phyloP scores from a whole-genome alignment of 2,888 invertebrate genomes.

The Eilema caniola region DNA sequence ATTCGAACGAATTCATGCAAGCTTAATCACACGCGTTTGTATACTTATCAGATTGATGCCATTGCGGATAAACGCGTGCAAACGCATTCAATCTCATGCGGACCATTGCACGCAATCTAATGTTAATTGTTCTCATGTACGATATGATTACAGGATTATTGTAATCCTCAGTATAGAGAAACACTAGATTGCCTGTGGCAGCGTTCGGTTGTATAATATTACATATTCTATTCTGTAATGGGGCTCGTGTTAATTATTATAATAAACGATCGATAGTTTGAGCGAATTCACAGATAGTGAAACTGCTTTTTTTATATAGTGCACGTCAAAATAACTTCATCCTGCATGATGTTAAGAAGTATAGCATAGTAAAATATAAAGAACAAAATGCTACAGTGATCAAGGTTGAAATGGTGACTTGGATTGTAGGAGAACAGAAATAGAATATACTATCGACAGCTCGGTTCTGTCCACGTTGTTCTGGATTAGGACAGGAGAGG shows the following conservation, averaged over 20 bases:
- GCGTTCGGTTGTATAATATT: neutral
- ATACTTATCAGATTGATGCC: slow-evolving; percentile 22
- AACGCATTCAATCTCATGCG: slow-evolving; percentile 3
- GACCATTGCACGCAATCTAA: slow-evolving; percentile 22
- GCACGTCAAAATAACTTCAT: no score
- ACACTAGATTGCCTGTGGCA: neutral
- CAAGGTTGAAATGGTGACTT: neutral
- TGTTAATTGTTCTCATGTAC: slow-evolving; percentile 29
- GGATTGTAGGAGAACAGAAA: no score
- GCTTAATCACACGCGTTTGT: slow-evolving; percentile 33
- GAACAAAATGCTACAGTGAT: no score
- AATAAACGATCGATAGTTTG: neutral
- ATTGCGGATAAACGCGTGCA: slow-evolving; percentile 15
- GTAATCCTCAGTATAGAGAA: neutral
- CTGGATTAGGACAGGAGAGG: no score
- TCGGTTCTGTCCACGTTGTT: no score
- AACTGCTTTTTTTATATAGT: neutral
- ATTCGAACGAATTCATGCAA: slow-evolving; percentile 38
- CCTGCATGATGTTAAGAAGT: neutral
- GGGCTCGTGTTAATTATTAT: neutral
- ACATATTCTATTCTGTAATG: slow-evolving; percentile 1
- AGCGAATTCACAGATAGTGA: neutral
- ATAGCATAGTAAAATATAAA: neutral
- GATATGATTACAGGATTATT: slow-evolving; percentile 27
- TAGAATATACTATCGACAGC: no score